Evolutionary conservation across 2,797 vertebrate species (phyloP).

Genomic region (Streptopelia turtur): DNA sequence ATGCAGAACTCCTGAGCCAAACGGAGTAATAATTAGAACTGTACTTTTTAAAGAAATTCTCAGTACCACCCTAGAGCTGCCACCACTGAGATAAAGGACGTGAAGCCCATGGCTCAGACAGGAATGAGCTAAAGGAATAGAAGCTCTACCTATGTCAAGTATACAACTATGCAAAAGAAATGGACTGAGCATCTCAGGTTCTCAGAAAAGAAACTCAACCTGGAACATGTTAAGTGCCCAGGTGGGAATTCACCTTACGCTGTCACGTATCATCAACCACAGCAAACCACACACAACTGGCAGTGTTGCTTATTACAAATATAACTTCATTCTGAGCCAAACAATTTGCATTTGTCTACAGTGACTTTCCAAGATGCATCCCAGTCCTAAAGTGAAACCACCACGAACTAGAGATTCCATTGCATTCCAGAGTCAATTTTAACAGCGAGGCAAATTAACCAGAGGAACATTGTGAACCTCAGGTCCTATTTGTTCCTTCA

Average conservation of each 20-base stretch:
- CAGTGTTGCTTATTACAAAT: background rate
- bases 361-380: background rate
- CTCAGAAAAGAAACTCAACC: background rate
- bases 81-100: rapidly evolving
- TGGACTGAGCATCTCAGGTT: background rate
- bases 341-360: background rate
- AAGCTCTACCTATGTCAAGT: background rate
- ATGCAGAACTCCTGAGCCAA: background rate
- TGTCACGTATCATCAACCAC: background rate
- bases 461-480: background rate
- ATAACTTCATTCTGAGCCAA: background rate
- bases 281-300: background rate
- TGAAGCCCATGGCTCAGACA: background rate
- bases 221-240: background rate
- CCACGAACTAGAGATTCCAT: background rate
- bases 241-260: background rate
- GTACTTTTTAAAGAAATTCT: background rate
- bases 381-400: background rate
- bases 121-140: background rate
- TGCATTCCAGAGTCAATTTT: background rate
- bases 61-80: background rate
- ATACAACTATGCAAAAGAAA: background rate
- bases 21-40: background rate
- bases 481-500: background rate
- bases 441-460: background rate